These are phyloP conservation scores for Lithophane leautieri DNA, from an alignment of 2,888 invertebrate genomes.

Conservation along the genomic window DNA sequence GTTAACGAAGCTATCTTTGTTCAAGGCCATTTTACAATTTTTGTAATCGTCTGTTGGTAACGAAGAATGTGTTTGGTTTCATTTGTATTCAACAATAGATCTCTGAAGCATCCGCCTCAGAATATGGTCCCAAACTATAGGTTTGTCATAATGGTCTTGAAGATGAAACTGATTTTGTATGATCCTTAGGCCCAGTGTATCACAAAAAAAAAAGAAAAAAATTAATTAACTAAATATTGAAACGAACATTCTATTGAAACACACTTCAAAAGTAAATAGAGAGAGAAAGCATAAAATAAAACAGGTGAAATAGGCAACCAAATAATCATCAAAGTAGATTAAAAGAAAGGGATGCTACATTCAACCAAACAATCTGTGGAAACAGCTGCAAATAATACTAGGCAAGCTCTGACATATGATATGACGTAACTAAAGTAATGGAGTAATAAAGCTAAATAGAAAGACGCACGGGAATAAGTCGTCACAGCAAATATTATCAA, in stretches of 20 bases:
- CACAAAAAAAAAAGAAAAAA: neutral
- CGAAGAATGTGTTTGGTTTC: conserved; percentile 4
- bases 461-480: conserved; percentile 33
- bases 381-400: conserved; percentile 19
- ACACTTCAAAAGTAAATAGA: neutral
- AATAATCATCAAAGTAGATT: neutral
- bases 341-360: neutral
- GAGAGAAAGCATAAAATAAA: neutral
- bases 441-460: conserved; percentile 23
- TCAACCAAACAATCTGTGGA: neutral
- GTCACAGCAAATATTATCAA: conserved; percentile 41
- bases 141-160: neutral
- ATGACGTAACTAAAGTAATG: conserved; percentile 20
- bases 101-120: neutral
- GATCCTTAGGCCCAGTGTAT: neutral
- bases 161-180: neutral
- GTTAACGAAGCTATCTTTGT: conserved; percentile 17
- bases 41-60: conserved; percentile 22
- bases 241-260: neutral
- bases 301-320: neutral
- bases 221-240: neutral
- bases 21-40: conserved; percentile 33
- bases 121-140: neutral
- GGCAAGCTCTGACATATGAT: conserved; percentile 10
- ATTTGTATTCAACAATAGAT: neutral